A percentile compares a stretch with the other conserved stretches of the same genome.
These are phyloP conservation scores for Mionectes olivaceus DNA, from an alignment of 2,797 vertebrate species.

Conservation along the genomic window DNA sequence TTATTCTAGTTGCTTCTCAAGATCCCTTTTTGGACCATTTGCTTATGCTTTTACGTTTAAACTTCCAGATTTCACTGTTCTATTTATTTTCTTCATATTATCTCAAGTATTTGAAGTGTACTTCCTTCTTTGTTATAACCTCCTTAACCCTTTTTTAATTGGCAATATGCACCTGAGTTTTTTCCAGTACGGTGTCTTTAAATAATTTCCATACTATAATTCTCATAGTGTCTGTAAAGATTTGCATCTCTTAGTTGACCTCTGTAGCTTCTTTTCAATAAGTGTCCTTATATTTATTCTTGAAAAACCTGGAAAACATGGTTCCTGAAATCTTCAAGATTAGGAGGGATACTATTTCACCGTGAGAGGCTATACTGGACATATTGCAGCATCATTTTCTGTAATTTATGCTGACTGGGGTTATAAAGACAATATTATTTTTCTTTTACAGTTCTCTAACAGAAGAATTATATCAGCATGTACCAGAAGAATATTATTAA, in stretches of 20 bases:
- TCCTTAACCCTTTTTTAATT: neutral
- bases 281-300: conserved; percentile 26
- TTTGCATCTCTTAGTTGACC: neutral
- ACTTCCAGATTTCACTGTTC: neutral
- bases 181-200: neutral
- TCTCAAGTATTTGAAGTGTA: neutral
- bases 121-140: neutral
- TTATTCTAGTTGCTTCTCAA: neutral
- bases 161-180: neutral
- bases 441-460: conserved; percentile 24
- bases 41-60: neutral
- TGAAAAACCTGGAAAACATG: neutral
- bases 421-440: conserved; percentile 26
- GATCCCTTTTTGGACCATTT: neutral
- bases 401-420: conserved; percentile 35
- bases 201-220: neutral
- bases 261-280: neutral
- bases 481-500: conserved; percentile 2
- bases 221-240: neutral
- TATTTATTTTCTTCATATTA: neutral
- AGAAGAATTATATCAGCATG: neutral
- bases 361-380: neutral
- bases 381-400: conserved; percentile 25
- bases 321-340: conserved; percentile 31
- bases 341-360: conserved; percentile 23